Evolutionary conservation across 1,140 invertebrate genomes (phyloP).

Genomic region (Saccostrea echinata): DNA sequence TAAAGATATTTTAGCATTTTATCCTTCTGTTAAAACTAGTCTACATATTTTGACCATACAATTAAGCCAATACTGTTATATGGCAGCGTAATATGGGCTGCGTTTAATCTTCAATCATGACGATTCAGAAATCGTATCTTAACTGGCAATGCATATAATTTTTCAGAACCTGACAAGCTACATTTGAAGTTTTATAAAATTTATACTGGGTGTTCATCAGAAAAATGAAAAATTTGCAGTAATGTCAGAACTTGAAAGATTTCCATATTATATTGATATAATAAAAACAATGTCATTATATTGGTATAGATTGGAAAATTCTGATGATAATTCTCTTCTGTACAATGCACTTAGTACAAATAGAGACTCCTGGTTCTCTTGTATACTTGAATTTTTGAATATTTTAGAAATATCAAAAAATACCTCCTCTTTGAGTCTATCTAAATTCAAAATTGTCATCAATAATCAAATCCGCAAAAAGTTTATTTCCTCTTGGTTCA

Average conservation of each 20-base stretch:
- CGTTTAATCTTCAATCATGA: neutral
- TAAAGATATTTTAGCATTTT: neutral
- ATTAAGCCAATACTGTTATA: neutral
- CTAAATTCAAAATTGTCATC: too few relatives aligned
- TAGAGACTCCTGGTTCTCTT: too few relatives aligned
- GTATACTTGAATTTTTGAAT: too few relatives aligned
- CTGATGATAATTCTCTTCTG: neutral
- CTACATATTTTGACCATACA: neutral
- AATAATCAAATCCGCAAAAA: too few relatives aligned
- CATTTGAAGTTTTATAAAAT: neutral
- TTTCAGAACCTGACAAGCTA: neutral
- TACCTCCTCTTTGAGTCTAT: too few relatives aligned
- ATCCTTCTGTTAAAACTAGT: neutral
- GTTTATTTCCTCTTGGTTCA: too few relatives aligned
- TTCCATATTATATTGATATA: too few relatives aligned
- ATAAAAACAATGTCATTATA: neutral
- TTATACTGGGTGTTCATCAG: neutral
- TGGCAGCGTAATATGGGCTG: neutral
- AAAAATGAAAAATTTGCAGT: neutral
- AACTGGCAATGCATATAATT: neutral
- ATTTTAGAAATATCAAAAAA: too few relatives aligned
- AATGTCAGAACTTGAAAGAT: neutral
- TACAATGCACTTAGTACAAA: neutral
- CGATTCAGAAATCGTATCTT: neutral
- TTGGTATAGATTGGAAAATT: neutral